Conservation (phyloP, 2,797 vertebrate species). For the Pangasius larnaudii region DNA sequence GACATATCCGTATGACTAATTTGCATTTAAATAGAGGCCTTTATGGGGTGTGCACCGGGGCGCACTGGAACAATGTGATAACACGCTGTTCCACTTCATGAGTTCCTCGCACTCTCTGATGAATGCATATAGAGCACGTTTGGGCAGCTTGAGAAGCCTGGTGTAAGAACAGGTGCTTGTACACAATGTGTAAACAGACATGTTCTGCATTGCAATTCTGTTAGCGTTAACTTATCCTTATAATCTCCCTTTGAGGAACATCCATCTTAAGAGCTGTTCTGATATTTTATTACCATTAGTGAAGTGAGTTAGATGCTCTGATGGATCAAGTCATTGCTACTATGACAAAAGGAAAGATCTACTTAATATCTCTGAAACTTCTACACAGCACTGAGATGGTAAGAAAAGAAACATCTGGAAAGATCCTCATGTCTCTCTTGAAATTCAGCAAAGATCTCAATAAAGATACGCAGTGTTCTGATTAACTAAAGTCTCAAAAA, state of each 20-base stretch:
- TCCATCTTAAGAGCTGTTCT: not conserved
- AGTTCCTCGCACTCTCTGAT: conserved; percentile 3
- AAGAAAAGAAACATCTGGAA: not conserved
- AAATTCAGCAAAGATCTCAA: not conserved
- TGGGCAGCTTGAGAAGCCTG: not conserved
- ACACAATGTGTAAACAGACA: not conserved
- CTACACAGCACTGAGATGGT: not conserved
- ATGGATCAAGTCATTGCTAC: not conserved
- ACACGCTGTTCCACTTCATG: conserved; percentile 32
- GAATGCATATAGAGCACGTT: not conserved
- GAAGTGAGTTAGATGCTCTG: not conserved
- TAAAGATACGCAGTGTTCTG: not conserved
- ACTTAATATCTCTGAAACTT: not conserved
- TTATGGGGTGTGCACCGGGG: conserved; percentile 39
- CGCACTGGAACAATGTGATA: conserved; percentile 49
- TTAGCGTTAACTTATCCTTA: not conserved
- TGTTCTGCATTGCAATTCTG: not conserved
- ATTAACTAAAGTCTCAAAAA: not conserved
- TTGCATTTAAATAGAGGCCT: conserved; percentile 56
- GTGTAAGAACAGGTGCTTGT: conserved; percentile 12
- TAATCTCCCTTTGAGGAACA: not conserved
- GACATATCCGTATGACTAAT: conserved; percentile 34
- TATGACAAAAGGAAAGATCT: not conserved
- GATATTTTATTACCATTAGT: not conserved
- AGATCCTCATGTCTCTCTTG: not conserved